Conservation (phyloP, 1,140 invertebrate species). For the Choristoneura fumiferana region DNA sequence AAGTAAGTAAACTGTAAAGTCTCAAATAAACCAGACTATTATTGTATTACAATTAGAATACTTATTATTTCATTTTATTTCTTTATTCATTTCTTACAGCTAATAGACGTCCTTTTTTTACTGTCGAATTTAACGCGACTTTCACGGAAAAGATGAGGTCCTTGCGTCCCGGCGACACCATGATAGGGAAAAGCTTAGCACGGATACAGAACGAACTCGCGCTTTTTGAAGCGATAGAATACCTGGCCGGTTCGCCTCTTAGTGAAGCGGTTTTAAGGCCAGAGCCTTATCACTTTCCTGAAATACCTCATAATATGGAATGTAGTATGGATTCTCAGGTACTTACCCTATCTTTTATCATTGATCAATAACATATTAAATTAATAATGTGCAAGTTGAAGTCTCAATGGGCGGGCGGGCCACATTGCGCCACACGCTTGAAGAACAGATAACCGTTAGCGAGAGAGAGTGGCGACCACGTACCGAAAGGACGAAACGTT, state of each 20-base stretch:
- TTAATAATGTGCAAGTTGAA: too few relatives aligned
- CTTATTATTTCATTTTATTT: too few relatives aligned
- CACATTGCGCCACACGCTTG: too few relatives aligned
- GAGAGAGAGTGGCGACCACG: too few relatives aligned
- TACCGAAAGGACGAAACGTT: too few relatives aligned
- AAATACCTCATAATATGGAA: conserved; percentile 20
- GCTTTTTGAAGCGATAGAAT: conserved; percentile 66
- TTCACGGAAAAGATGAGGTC: conserved; percentile 49
- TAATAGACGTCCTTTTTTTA: conserved; percentile 51
- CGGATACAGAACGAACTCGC: conserved; percentile 62
- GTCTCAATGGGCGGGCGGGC: too few relatives aligned
- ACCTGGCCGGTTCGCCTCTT: conserved; percentile 52
- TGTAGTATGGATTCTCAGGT: conserved; percentile 40
- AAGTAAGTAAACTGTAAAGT: conserved; percentile 39
- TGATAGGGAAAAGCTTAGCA: conserved; percentile 45
- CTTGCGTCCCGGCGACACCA: conserved; percentile 44
- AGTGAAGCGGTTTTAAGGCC: conserved; percentile 54
- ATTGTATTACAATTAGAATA: too few relatives aligned
- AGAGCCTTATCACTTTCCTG: conserved; percentile 44
- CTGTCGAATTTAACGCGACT: conserved; percentile 46
- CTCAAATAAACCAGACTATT: too few relatives aligned
- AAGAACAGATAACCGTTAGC: too few relatives aligned
- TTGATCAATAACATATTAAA: too few relatives aligned
- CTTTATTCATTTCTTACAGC: conserved; percentile 38
- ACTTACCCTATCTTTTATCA: background rate